Base-by-base conservation (phyloP, 2,797 vertebrate species). In the Triplophysa bombifrons region DNA sequence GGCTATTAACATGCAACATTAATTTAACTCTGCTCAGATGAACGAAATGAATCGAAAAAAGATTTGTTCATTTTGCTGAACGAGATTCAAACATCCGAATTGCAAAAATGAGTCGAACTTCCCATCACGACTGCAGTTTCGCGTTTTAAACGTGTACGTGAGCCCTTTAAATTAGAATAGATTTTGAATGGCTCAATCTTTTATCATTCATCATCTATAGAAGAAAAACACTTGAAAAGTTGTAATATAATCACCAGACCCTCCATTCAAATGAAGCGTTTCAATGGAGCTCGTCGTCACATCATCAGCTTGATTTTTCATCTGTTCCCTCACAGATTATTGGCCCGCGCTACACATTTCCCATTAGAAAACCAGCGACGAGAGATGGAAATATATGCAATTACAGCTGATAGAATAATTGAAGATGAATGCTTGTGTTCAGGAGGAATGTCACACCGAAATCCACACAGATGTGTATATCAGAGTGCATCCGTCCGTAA, bases 381-480 rank as follows among this genome's bases (percentile, higher is more conserved):
- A 80, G 72, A 75, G 80, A 82, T 69, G 75, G 75, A 74, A 78
- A 75, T 67, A 64, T 65, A 30, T 73, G 61, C 76, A 82, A 84
- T 82, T 84, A 75, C 76, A 84, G 72, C 64, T 50, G 25, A 72
- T 60, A 71, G 61, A 73, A 81, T 84, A 78, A 84, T 72, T 72
- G 76, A 84, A 82, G 76, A 80, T 10, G 69, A 76, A 77, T 72
- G 50, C 67, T 76, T 20, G 34, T 77, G 76, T 73, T 82, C 76
- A 72, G 53, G 5, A 13, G 72, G 75, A 80, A 84, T 82, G 76
- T 82, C 41, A 73, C 34, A 69, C 53, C 67, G 75, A 66, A 84
- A 74, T 56, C 13, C 14, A 19, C 70, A 74, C 69, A 63, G 71
- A 75, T 80, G 76, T 84, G 80, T 72, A 73, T 80, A 80, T 84